These are phyloP conservation scores for Hyperoplus lanceolatus DNA, from an alignment of 2,797 vertebrate species.

Conservation along the genomic window DNA sequence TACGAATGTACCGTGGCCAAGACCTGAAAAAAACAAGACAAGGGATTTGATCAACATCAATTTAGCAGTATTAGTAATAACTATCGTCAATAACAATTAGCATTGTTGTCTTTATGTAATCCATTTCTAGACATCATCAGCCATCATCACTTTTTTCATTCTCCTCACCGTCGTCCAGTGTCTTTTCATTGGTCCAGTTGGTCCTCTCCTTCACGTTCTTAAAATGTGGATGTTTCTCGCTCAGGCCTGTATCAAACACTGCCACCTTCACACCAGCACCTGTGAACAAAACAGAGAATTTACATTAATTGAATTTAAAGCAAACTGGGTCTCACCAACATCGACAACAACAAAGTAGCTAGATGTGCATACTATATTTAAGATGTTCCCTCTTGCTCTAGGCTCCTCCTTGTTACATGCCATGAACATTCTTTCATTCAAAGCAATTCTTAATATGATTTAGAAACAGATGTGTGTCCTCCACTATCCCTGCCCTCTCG, in stretches of 20 bases:
- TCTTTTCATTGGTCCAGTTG: constrained; percentile 99
- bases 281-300: constrained; percentile 54
- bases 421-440: not conserved
- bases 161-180: constrained; percentile 94
- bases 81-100: not conserved
- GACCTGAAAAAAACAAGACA: constrained; percentile 81
- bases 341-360: not conserved
- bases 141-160: constrained; percentile 24
- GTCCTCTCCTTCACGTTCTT: constrained; percentile 99
- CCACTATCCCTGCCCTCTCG: not conserved
- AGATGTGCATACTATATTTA: too few species aligned
- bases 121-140: not conserved
- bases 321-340: not conserved
- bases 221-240: constrained; percentile 98
- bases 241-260: constrained; percentile 98
- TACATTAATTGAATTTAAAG: not conserved
- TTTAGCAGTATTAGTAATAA: too few species aligned
- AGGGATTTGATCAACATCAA: not conserved
- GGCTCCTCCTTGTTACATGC: not conserved
- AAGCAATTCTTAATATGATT: not conserved
- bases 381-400: not conserved
- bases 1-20: constrained; percentile 98
- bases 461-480: not conserved
- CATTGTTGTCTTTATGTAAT: not conserved
- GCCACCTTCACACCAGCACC: constrained; percentile 97